These are phyloP conservation scores for Ormyrus pomaceus DNA, from an alignment of 2,888 invertebrate species.

Conservation along the genomic window DNA sequence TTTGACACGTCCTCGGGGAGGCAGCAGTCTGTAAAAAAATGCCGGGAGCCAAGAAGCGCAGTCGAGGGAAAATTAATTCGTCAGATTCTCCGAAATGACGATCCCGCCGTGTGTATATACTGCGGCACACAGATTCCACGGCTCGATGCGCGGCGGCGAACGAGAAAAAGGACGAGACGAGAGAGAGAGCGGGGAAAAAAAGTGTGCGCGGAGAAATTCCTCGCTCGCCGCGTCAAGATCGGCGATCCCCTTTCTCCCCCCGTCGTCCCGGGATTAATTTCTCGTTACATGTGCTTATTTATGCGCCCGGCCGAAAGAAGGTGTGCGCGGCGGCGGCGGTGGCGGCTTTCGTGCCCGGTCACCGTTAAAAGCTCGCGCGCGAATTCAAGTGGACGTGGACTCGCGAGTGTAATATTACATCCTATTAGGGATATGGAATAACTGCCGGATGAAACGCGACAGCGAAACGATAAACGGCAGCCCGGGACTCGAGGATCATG, in stretches of 20 bases:
- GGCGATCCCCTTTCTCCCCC: neutral
- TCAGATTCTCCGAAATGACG: too few species aligned
- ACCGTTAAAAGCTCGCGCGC: conserved; percentile 68
- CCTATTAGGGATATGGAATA: conserved; percentile 71
- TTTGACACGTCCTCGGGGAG: too few species aligned
- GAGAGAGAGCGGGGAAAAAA: too few species aligned
- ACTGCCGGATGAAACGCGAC: conserved; percentile 73
- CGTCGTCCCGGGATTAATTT: conserved; percentile 14
- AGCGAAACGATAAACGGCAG: conserved; percentile 57
- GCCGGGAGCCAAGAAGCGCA: too few species aligned
- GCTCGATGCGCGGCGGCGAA: too few species aligned
- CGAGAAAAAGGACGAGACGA: too few species aligned
- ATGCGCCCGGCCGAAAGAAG: neutral
- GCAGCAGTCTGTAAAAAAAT: too few species aligned
- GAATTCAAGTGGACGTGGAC: conserved; percentile 72
- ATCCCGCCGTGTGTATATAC: too few species aligned
- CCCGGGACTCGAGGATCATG: conserved; percentile 36
- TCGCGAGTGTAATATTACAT: conserved; percentile 74
- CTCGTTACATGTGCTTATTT: conserved; percentile 23
- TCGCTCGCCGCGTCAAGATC: too few species aligned
- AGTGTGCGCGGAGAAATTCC: too few species aligned
- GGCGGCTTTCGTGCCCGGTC: conserved; percentile 69
- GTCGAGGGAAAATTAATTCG: too few species aligned
- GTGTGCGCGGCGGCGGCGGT: neutral
- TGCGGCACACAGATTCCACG: too few species aligned